Evolutionary conservation across 2,113 vertebrate species (phyloP), one percentile per base, ranked within the genome.

Genomic region (Odontophorus gujanensis): DNA sequence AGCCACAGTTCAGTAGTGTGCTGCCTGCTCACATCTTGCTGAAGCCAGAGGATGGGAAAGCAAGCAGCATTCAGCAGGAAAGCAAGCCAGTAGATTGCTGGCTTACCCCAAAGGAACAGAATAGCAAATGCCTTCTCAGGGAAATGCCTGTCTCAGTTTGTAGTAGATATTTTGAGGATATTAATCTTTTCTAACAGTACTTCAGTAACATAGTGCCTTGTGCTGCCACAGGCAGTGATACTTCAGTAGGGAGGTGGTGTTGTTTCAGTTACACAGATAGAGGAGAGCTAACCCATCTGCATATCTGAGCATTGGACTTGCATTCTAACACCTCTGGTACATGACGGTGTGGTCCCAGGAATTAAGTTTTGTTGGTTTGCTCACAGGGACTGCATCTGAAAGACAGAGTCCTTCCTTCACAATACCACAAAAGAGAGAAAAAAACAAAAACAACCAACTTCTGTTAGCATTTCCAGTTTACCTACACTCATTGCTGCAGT

Each of bases 41-140:
- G 59, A 83, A 95, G 78, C 77, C 91, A 90, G n/a, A 93, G 85
- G 82, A 89, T 66, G 68, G 90, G 83, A 75, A 81, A 84, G 28
- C 87, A 85, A 91, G 75, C 9, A 25, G 43, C 62, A 59, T 53
- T 74, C 40, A 40, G 40, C 40, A 40, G 40, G 40, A 40, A 40
- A 40, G 40, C 40, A 13, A 40, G 40, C 40, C 40, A 40, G 40
- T 40, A 40, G 40, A 71, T 78, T 43, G 48, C 32, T 68, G 65
- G 40, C 26, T 93, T 71, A 62, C 51, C 62, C n/a, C 32, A 59
- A 73, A 22, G 67, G 76, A 43, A 80, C 77, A 34, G 92, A 92
- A 81, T 13, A 21, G n/a, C 62, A 80, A 34, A 59, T 28, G 40
- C 65, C 32, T 69, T 53, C 42, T 67, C 8, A 24, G 72, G 71